Evolutionary conservation across 2,113 vertebrate genomes (phyloP).

Genomic region (Fulmarus glacialis): DNA sequence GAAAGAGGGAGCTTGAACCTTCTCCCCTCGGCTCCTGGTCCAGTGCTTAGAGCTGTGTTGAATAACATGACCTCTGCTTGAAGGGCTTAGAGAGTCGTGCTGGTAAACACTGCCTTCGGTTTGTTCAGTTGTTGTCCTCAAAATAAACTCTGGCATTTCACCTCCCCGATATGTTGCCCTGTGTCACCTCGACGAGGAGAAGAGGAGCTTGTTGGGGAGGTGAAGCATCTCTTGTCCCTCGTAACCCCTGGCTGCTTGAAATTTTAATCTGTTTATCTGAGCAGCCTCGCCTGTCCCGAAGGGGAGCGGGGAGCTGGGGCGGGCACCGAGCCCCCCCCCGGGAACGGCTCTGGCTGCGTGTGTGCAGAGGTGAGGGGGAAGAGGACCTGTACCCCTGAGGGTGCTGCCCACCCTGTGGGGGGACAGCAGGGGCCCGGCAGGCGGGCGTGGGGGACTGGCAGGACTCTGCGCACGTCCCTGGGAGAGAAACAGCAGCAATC

Average conservation of each 20-base stretch:
- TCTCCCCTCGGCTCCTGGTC: neutral
- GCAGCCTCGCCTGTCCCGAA: neutral
- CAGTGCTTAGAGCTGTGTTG: neutral
- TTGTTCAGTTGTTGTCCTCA: neutral
- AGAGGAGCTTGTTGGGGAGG: neutral
- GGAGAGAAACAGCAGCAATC: neutral
- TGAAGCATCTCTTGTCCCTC: neutral
- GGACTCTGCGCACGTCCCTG: neutral
- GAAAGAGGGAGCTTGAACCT: neutral
- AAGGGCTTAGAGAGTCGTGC: neutral
- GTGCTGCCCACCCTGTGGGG: neutral
- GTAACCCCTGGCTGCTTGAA: neutral
- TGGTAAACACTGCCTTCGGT: neutral
- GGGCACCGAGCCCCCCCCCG: accelerated
- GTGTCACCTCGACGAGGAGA: neutral
- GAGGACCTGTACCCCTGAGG: neutral
- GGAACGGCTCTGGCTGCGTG: neutral
- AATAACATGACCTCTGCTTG: accelerated
- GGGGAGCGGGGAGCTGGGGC: neutral
- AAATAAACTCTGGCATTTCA: slow-evolving; percentile 7
- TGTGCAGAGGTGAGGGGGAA: neutral
- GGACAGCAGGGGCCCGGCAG: neutral
- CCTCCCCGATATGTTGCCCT: neutral
- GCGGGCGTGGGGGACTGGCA: neutral
- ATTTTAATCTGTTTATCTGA: neutral